Percentiles rank a stretch among this genome's conserved stretches.
Conservation (phyloP, 2,888 invertebrate genomes). For the Dryococelus australis region DNA sequence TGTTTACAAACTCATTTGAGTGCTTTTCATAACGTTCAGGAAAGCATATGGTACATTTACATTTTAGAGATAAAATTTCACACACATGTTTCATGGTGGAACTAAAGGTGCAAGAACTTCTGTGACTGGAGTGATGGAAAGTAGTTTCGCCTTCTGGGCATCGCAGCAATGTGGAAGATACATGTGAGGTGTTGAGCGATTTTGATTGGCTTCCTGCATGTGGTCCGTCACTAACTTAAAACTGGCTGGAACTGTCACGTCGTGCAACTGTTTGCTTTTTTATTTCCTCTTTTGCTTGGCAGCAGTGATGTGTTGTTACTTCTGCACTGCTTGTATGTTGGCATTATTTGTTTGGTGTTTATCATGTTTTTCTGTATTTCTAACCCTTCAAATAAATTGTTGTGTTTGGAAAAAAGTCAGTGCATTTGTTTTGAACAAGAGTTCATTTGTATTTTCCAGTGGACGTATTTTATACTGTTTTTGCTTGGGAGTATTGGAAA, state of each 20-base stretch:
- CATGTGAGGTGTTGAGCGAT: slow-evolving; percentile 16
- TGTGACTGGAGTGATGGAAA: slow-evolving; percentile 6
- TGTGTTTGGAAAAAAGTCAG: slow-evolving; percentile 16
- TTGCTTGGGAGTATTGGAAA: neutral
- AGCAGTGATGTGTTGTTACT: neutral
- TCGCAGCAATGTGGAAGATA: neutral
- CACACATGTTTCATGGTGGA: neutral
- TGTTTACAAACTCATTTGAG: neutral
- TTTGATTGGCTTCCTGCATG: slow-evolving; percentile 12
- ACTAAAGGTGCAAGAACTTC: slow-evolving; percentile 8
- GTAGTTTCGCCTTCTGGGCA: neutral
- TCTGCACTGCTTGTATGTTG: slow-evolving; percentile 8
- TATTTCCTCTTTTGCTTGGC: slow-evolving; percentile 7
- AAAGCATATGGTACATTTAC: neutral
- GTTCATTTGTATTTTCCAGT: neutral
- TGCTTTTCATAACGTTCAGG: neutral
- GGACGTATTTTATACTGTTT: neutral
- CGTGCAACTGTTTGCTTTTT: slow-evolving; percentile 4
- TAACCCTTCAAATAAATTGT: neutral
- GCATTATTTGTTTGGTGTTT: slow-evolving; percentile 1
- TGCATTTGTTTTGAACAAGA: neutral
- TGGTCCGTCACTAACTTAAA: neutral
- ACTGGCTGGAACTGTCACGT: neutral
- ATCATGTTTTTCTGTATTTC: neutral
- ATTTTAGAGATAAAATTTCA: neutral